Base-by-base conservation (phyloP, 2,797 vertebrate genomes). In the Hylomyscus alleni region DNA sequence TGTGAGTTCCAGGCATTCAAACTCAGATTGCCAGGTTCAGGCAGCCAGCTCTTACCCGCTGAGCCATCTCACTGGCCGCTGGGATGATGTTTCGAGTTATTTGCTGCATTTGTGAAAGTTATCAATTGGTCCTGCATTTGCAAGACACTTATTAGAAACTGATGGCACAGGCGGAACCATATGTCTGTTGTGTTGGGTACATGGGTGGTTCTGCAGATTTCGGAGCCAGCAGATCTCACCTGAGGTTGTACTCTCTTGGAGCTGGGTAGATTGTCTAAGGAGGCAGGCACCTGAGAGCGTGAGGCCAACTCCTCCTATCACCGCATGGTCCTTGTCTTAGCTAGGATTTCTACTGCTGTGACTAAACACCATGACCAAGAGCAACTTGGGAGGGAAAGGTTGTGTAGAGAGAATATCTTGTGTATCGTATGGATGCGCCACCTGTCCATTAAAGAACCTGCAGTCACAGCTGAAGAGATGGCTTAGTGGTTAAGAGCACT, bases 201-300 rank as follows among this genome's bases (percentile, higher is more conserved):
- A 56, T 24, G 50, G 12, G 2, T 34, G 65, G 26, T 6, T 0
- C 54, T 1, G 12, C 5, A 0, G 1, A 52, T 47, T 34, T 56
- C 78, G 60, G 14, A 20, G 37, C 0, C 1, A 58, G 22, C 0
- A 52, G 60, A 19, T 34, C 40, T 34, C n/a, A 50, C 72, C 1
- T 0, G 22, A 29, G 20, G 47, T 8, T 77, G 58, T 29, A 13
- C 56, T 76, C 56, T n/a, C 31, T 20, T 4, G 12, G n/a, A 19
- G 14, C 92, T 22, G 31, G 40, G 37, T 50, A 22, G 67, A 17
- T 19, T 31, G 7, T 50, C 62, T 24, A 19, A 37, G 29, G 7
- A 44, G 12, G 40, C 50, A n/a, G 24, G 13, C 26, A 34, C 40
- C 72, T 34, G 26, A 86, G 56, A 69, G 40, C 31, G 69, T 31